A percentile compares a stretch with the other conserved stretches of the same genome.
Conservation (phyloP, 2,888 invertebrate species). For the Drosophila rubida region DNA sequence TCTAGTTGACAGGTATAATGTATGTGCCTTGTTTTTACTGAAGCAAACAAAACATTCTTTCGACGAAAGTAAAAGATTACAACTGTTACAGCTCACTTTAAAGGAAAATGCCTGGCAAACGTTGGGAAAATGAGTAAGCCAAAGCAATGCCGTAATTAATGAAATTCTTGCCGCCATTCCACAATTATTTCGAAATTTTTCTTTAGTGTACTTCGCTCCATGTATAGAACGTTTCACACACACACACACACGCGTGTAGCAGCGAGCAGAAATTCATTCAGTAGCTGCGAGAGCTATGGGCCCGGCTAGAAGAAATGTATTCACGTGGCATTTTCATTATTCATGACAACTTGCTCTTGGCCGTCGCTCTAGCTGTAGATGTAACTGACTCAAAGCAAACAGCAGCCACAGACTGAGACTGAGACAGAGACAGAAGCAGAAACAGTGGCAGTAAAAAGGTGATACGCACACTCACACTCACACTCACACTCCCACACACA, state of each 20-base stretch:
- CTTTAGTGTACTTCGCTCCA: constrained; percentile 15
- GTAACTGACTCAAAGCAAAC: constrained; percentile 72
- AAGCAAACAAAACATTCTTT: too few species aligned
- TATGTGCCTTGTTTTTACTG: too few species aligned
- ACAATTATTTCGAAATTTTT: constrained; percentile 34
- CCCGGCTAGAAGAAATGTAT: constrained; percentile 64
- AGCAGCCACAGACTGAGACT: constrained; percentile 31
- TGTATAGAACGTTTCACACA: constrained; percentile 3
- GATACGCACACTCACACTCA: constrained; percentile 21
- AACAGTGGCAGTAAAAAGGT: constrained; percentile 22
- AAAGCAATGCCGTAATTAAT: background rate
- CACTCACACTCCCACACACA: constrained; percentile 19
- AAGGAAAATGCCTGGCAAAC: background rate
- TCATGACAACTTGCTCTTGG: constrained; percentile 77
- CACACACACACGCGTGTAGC: constrained; percentile 2
- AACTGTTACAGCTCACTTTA: too few species aligned
- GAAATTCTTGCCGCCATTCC: background rate
- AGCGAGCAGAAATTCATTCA: constrained; percentile 5
- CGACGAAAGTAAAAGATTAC: too few species aligned
- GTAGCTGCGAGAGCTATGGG: constrained; percentile 30
- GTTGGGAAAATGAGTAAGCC: background rate
- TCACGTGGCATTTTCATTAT: constrained; percentile 78
- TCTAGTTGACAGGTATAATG: too few species aligned
- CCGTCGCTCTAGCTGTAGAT: constrained; percentile 41
- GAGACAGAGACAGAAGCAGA: constrained; percentile 44